Base-by-base conservation (phyloP, 2,797 vertebrate genomes). In the Dryobates pubescens region DNA sequence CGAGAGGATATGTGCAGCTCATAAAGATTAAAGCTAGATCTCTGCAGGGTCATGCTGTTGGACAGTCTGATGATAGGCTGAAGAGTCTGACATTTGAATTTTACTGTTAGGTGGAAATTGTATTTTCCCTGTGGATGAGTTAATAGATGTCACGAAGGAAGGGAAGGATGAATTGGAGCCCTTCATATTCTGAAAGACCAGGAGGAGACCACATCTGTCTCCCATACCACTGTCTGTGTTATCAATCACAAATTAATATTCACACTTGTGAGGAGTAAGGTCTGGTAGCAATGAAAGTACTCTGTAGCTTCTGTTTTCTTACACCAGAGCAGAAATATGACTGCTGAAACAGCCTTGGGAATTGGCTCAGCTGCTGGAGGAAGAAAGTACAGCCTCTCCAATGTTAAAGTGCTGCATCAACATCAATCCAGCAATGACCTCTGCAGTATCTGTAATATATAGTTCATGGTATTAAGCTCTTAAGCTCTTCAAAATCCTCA, bases 41-140 rank as follows among this genome's bases (percentile, higher is more conserved):
- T 82, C 78, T 47, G 38, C 47, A 41, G 34, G 24, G 17, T 80
- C 62, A 59, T 36, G 47, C 70, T 59, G 24, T 54, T 77, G 53
- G n/a, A 22, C 5, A 3, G 59, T 19, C 49, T 68, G 62, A 29
- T 82, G 29, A 56, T 64, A 27, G 1, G 3, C 3, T 81, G 69
- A 74, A 75, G 79, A 72, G 29, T 51, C 27, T 81, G 88, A 73
- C 68, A 57, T 86, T 88, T 89, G 49, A 30, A 90, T 94, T 94
- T 63, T 49, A 45, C 24, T 67, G 53, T 23, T 73, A 8, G 36
- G 18, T 36, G 62, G 68, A 86, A 94, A 74, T 73, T 0, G 2
- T 64, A 32, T 94, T 93, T 79, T 84, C 61, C 71, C 30, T 32
- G 1, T 27, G 57, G 56, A 57, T 38, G 57, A 79, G 14, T 82